Base-by-base conservation (phyloP, 2,888 invertebrate species). In the Stenotaenia linearis region DNA sequence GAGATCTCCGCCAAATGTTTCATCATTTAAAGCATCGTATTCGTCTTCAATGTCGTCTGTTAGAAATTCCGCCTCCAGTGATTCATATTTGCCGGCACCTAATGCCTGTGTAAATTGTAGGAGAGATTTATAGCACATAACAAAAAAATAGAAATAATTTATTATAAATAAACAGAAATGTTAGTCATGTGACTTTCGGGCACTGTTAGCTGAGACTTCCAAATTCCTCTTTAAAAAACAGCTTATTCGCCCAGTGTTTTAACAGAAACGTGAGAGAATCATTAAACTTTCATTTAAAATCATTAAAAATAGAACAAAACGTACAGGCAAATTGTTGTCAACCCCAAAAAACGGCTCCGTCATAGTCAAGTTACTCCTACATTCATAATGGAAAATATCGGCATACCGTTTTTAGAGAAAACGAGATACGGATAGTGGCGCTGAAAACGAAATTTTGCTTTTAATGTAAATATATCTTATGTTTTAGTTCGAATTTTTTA, bases 1-100 rank as follows among this genome's bases (percentile, higher is more conserved):
- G 40, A 40, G 91, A 82, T 91, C 92, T 78, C 91, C 91, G 30
- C 96, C 96, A 86, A 96, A 96, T 0, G 96, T 96, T 87, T 96
- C 96, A 87, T 96, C 93, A 84, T 96, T 96, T 82, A 95, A 90
- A 0, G 95, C 95, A 88, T 96, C 95, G 86, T 95, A 95, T 84
- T 94, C 94, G 82, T 94, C 94, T 84, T 93, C 93, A 77, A 84
- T 83, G 40, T 89, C 87, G 75, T 90, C 90, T 84, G 91, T 91
- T 78, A 86, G 86, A 80, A 90, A 90, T 85, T 90, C 89, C 86
- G 78, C 21, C 25, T 78, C 78, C 30, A 78, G 18, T 10, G n/a
- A 28, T 25, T 35, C 78, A 35, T 50, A 35, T 61, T 78, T 78
- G 30, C 78, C 78, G 18, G 61, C 30, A 35, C 78, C 78, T 18